Conservation (phyloP, 64 coral and sea anemone genomes). For the Pachyseris speciosa region DNA sequence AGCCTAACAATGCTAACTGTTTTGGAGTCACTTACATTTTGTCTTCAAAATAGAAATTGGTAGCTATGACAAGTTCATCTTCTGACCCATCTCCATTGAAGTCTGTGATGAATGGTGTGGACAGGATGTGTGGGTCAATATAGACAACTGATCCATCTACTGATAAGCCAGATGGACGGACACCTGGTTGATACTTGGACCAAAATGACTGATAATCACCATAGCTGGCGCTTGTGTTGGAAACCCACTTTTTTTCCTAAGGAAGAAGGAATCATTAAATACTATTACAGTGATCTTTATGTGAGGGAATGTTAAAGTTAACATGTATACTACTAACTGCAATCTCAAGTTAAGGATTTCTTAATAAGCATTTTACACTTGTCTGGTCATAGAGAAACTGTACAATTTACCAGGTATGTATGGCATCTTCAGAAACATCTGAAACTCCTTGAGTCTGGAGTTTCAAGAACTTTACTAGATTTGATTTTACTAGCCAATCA, state of each 20-base stretch:
- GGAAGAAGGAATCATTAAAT: not conserved
- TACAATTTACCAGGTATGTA: too few species aligned
- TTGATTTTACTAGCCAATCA: too few species aligned
- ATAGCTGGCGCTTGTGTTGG: not conserved
- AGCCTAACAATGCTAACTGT: too few species aligned
- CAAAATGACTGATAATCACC: constrained; percentile 41
- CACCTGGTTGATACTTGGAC: constrained; percentile 64
- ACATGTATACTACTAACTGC: too few species aligned
- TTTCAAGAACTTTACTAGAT: too few species aligned
- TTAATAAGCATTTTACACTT: too few species aligned
- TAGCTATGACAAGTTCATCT: constrained; percentile 82
- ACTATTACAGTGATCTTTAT: not conserved
- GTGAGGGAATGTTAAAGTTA: not conserved
- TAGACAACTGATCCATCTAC: constrained; percentile 64
- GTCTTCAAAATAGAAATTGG: constrained; percentile 95
- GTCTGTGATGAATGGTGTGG: constrained; percentile 92
- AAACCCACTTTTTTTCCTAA: not conserved
- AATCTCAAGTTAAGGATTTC: too few species aligned
- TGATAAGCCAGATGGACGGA: constrained; percentile 74
- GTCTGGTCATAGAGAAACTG: too few species aligned
- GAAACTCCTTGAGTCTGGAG: too few species aligned
- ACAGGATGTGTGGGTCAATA: constrained; percentile 92
- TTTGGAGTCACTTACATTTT: constrained; percentile 81
- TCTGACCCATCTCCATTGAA: constrained; percentile 81
- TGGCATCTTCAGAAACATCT: too few species aligned